Percentiles rank a stretch among this genome's conserved stretches.
Evolutionary conservation across 2,888 invertebrate genomes (phyloP).

Genomic region (Leptogaster cylindrica): DNA sequence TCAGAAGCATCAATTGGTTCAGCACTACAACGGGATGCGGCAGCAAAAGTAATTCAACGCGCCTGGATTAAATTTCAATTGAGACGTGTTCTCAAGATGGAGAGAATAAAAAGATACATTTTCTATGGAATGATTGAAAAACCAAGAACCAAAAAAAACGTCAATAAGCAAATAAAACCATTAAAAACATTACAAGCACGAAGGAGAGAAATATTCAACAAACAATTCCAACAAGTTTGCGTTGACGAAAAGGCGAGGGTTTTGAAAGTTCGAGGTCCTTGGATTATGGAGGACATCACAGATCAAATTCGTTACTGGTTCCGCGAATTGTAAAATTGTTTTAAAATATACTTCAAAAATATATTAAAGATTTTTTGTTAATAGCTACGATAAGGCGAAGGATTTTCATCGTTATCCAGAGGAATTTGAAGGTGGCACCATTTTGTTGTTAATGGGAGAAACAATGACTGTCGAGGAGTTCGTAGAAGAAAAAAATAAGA

Average conservation of each 20-base stretch:
- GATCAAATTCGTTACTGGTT: conserved; percentile 80
- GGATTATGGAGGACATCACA: conserved; percentile 74
- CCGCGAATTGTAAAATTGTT: conserved; percentile 65
- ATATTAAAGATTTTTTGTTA: conserved; percentile 6
- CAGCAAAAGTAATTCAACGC: conserved; percentile 54
- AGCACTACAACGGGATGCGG: conserved; percentile 17
- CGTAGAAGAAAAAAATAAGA: conserved; percentile 52
- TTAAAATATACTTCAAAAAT: neutral
- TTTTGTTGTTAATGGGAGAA: conserved; percentile 62
- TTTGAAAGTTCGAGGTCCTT: conserved; percentile 63
- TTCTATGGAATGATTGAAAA: conserved; percentile 58
- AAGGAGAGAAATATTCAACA: conserved; percentile 50
- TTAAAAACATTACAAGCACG: conserved; percentile 43
- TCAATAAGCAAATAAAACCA: conserved; percentile 7
- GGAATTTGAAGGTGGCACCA: conserved; percentile 63
- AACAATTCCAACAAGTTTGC: conserved; percentile 59
- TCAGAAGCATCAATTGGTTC: neutral
- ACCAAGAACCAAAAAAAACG: neutral
- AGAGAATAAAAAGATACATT: conserved; percentile 55
- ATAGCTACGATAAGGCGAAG: conserved; percentile 54
- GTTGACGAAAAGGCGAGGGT: conserved; percentile 63
- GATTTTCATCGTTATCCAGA: conserved; percentile 64
- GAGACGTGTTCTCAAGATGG: conserved; percentile 53
- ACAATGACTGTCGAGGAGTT: conserved; percentile 61
- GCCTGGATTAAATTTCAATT: conserved; percentile 59